Evolutionary conservation across 1,140 invertebrate genomes (phyloP).

Genomic region (Pteromalus puparum): DNA sequence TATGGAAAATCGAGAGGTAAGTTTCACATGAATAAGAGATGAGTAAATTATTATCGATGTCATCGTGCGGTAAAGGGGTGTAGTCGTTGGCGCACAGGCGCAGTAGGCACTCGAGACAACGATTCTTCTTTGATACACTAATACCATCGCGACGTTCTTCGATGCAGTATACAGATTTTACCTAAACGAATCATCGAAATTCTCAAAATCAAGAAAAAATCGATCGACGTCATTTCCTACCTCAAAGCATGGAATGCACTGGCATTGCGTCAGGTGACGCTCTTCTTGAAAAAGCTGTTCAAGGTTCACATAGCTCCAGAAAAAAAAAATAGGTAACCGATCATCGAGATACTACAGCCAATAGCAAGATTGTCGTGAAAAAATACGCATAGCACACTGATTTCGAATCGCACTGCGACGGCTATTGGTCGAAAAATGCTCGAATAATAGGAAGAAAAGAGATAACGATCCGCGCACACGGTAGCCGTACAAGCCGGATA

Average conservation of each 20-base stretch:
- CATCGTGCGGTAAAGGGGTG: not conserved
- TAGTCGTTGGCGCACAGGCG: not conserved
- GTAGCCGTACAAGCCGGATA: not conserved
- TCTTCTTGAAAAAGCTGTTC: not conserved
- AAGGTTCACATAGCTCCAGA: not conserved
- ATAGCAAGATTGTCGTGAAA: not conserved
- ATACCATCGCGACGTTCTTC: too few species aligned
- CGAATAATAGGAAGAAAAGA: not conserved
- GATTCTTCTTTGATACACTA: too few species aligned
- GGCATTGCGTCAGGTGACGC: too few species aligned
- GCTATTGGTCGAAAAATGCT: not conserved
- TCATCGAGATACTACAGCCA: not conserved
- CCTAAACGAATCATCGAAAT: too few species aligned
- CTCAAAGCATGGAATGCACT: too few species aligned
- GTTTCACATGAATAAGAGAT: conserved; percentile 17
- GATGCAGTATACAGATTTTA: too few species aligned
- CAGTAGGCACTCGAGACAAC: not conserved
- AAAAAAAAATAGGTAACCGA: not conserved
- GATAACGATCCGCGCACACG: not conserved
- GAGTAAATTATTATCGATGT: not conserved
- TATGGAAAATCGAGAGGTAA: not conserved
- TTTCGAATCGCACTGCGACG: not conserved
- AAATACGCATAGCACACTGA: not conserved
- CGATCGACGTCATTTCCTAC: too few species aligned
- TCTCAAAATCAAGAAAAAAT: not conserved